Base-by-base conservation (phyloP, 2,113 vertebrate genomes). In the Alethe diademata region DNA sequence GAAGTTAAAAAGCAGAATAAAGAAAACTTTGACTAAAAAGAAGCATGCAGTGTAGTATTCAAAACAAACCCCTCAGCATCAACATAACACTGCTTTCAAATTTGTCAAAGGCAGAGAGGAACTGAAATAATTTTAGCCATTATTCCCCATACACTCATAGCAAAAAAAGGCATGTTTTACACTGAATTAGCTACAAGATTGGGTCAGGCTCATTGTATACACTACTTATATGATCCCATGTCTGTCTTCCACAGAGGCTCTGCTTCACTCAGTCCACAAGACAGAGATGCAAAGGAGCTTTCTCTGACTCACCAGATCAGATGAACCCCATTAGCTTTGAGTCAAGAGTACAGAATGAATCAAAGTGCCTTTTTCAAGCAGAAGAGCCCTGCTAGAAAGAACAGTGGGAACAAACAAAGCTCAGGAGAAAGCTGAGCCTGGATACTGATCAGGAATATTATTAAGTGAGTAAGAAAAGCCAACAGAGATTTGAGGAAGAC, bases 281-380 rank as follows among this genome's bases (percentile, higher is more conserved):
- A 28, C 47, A 87, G 60, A 89, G 54, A 66, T 61, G 54, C n/a
- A 65, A 23, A 75, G 51, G 38, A 84, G 74, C 48, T 36, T 58
- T 11, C 35, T 79, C 54, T 57, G 89, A 81, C 57, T 93, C 73
- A 89, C 38, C 73, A 78, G 47, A 57, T 53, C 2, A 6, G 61
- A 70, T 66, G 60, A 90, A 87, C 51, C 35, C 48, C 23, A 35
- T 78, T 50, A 93, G 47, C 74, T 85, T 35, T 82, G 78, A 92
- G 66, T 45, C 60, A 87, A 80, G 70, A 87, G 51, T 50, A 94
- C 24, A 70, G 42, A 87, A 72, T 36, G 50, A 78, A 70, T 58
- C 56, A 23, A 95, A 93, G 40, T 50, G 69, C 56, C 60, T 78
- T 87, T 93, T 76, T 47, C 73, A 89, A 72, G 50, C 61, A 71